Base-by-base conservation (phyloP, 2,888 invertebrate species). In the Philonicus albiceps region DNA sequence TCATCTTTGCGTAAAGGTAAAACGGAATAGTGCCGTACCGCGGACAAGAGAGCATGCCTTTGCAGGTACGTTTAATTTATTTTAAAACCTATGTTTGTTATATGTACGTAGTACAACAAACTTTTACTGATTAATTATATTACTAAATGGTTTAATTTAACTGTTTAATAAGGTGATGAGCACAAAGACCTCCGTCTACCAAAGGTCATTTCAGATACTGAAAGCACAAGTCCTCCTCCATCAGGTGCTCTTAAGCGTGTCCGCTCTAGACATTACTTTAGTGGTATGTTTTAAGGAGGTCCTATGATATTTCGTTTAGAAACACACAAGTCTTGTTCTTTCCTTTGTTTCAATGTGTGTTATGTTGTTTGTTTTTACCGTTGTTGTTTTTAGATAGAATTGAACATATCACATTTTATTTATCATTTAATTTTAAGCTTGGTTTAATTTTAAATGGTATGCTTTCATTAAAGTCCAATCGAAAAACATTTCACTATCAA, bases 1-100 rank as follows among this genome's bases (percentile, higher is more conserved):
- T 89, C 96, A 98, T 92, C 93, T 99, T 80, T 99, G 98, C 94
- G 97, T 98, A 34, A 94, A 94, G 91, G 96, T 98, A 88, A 95
- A 96, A 90, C 96, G 96, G 92, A 95, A 95, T 92, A 97, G 95
- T 91, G 95, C 96, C 92, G 95, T 96, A 88, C 94, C 96, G 88
- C 95, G 95, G 91, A 94, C 95, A 85, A 94, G 96, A 89, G 96
- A 97, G 90, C 94, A 95, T 91, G 95, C 96, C 91, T 97, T 98
- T 90, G 96, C 96, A 93, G 97, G 98, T 98, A 93, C 92, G 87
- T 16, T 19, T 73, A 73, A 8, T 73, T 4, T 22, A 30, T 73
- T 22, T 73, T 5, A 27, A 73, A 27, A 13, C 11, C 11, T 8
- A 16, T n/a, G 5, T 73, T 73, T 31, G 16, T 27, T 31, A 30